Percentiles rank a stretch among this genome's conserved stretches.
phyloP scores from a whole-genome alignment of 2,797 vertebrate species.

The Chrysocyon brachyurus region DNA sequence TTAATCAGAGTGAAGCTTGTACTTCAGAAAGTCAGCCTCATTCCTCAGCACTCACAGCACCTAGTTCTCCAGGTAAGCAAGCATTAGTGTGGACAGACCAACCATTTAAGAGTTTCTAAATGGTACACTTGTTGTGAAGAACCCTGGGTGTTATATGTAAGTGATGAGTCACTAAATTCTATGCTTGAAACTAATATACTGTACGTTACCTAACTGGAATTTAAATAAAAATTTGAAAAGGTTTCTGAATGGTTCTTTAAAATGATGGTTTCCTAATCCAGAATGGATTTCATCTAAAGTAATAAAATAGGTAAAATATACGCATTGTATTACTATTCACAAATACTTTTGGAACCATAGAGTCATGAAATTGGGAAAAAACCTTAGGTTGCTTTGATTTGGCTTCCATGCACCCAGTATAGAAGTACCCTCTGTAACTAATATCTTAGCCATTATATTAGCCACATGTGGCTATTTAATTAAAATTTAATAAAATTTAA shows the following conservation, averaged over 20 bases:
- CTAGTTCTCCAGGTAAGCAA: constrained; percentile 93
- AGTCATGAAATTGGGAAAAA: constrained; percentile 1
- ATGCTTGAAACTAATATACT: not conserved
- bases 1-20: constrained; percentile 93
- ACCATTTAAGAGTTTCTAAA: constrained; percentile 23
- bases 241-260: too few relatives aligned
- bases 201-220: not conserved
- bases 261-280: not conserved
- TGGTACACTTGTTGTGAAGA: not conserved
- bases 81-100: not conserved
- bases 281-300: constrained; percentile 36
- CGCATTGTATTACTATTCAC: not conserved
- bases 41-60: constrained; percentile 91
- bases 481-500: constrained; percentile 3
- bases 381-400: constrained; percentile 37
- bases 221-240: not conserved
- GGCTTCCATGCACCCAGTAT: not conserved
- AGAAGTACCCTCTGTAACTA: not conserved
- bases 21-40: constrained; percentile 91
- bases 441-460: not conserved
- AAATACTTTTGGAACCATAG: constrained; percentile 51
- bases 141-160: not conserved
- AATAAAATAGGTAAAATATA: constrained; percentile 34
- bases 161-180: not conserved
- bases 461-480: not conserved